Base-by-base conservation (phyloP, 2,888 invertebrate genomes). In the Hypena proboscidalis region DNA sequence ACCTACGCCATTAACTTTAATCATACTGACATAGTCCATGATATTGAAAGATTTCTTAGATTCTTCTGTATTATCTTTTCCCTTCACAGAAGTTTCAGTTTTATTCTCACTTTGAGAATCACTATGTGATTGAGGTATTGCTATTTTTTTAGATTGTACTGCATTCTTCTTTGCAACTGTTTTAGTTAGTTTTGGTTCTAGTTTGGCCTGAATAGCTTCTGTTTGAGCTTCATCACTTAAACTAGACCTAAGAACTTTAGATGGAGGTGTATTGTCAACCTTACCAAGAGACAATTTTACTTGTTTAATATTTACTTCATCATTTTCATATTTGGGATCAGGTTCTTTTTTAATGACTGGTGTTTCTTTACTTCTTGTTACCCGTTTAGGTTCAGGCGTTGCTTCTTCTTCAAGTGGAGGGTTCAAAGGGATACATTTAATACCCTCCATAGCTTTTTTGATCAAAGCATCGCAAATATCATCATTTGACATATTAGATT, bases 1-100 rank as follows among this genome's bases (percentile, higher is more conserved):
- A 32, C 91, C 91, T 1, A 90, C 88, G 25, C 84, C 85, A 65
- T 84, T 86, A 0, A 90, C 90, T 74, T 88, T 91, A 4, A 91
- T 86, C 59, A 73, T 86, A 47, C 81, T 82, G 1, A 90, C 74
- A 58, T 90, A 77, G 40, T 90, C 84, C 88, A 89, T 88, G 19
- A 90, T 90, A 55, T 89, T 70, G 54, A 90, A 89, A 15, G 71
- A 68, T 48, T 70, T 69, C 27, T 49, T 44, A n/a, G 46, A 25
- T 38, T 52, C 45, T 8, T 51, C 47, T 6, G 7, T n/a, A 17
- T 5, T 17, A 5, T 17, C 3, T 17, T 17, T 17, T 17, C 3
- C 3, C 5, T 5, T 5, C 17, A 17, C 3, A 25, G 19, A 33
- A 19, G 21, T 8, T 10, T 34, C 15, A 0, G 27, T 10, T 23